These are phyloP conservation scores for Matsumyia berberina DNA, from an alignment of 2,888 invertebrate genomes.

Conservation along the genomic window DNA sequence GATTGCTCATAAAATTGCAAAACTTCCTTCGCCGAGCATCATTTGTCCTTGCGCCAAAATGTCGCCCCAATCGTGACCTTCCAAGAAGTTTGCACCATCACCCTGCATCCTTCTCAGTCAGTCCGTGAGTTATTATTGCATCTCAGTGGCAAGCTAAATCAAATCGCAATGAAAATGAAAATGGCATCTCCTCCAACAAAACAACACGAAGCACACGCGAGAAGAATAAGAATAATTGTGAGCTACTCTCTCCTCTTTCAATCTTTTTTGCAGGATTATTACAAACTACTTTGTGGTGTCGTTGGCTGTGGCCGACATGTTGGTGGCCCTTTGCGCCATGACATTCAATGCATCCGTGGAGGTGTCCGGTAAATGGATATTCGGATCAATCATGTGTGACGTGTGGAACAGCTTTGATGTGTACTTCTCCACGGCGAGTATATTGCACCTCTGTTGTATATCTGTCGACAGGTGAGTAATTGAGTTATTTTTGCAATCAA, in stretches of 20 bases:
- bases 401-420: conserved; percentile 97
- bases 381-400: conserved; percentile 96
- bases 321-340: conserved; percentile 96
- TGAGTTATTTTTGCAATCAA: conserved; percentile 74
- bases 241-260: neutral
- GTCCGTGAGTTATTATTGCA: conserved; percentile 27
- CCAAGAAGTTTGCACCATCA: conserved; percentile 13
- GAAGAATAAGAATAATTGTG: conserved; percentile 55
- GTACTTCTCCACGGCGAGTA: conserved; percentile 95
- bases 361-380: conserved; percentile 93
- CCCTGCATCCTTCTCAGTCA: neutral
- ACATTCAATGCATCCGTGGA: conserved; percentile 96
- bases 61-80: conserved; percentile 72
- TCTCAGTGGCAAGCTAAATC: conserved; percentile 60
- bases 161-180: conserved; percentile 70
- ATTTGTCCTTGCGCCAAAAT: conserved; percentile 75
- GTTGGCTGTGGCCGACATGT: conserved; percentile 95
- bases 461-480: conserved; percentile 89
- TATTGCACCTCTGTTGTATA: conserved; percentile 97
- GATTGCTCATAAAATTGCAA: conserved; percentile 74
- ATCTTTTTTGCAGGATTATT: conserved; percentile 87
- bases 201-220: conserved; percentile 14
- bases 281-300: conserved; percentile 98
- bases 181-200: conserved; percentile 41
- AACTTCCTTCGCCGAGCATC: conserved; percentile 51